Conservation (phyloP, 2,888 invertebrate genomes). For the Glyphotaelius pellucidus region DNA sequence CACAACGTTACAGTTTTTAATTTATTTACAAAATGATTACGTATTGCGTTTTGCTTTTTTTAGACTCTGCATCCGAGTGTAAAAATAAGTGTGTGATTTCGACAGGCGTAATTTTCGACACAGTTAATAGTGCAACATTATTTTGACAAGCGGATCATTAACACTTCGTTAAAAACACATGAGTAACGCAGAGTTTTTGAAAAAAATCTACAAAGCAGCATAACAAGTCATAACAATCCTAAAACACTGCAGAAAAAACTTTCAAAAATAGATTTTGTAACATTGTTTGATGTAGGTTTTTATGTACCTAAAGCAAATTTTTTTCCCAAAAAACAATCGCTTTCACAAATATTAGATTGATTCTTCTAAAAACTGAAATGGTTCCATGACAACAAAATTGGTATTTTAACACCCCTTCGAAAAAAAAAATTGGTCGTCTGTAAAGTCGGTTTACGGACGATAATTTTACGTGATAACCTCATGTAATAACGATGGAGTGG, state of each 20-base stretch:
- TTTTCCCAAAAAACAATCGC: too few relatives aligned
- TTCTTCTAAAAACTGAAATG: too few relatives aligned
- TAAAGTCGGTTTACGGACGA: too few relatives aligned
- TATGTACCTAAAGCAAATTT: too few relatives aligned
- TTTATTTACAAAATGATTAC: not conserved
- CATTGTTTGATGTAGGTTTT: not conserved
- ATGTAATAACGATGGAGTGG: too few relatives aligned
- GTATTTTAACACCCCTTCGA: too few relatives aligned
- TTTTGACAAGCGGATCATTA: constrained; percentile 2
- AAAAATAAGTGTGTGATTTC: not conserved
- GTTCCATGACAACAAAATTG: too few relatives aligned
- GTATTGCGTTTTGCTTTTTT: not conserved
- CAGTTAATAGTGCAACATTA: not conserved
- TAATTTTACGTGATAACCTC: too few relatives aligned
- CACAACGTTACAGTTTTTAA: not conserved
- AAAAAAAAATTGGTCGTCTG: too few relatives aligned
- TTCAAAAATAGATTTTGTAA: not conserved
- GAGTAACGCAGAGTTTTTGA: not conserved
- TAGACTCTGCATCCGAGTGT: not conserved
- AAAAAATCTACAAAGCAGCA: not conserved
- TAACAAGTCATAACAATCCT: not conserved
- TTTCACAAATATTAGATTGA: too few relatives aligned
- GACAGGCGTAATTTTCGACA: not conserved
- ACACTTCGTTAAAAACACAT: not conserved
- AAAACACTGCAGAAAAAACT: not conserved